Conservation (phyloP, 35 echinoderm and acorn worm genomes). For the Eucidaris tribuloides region DNA sequence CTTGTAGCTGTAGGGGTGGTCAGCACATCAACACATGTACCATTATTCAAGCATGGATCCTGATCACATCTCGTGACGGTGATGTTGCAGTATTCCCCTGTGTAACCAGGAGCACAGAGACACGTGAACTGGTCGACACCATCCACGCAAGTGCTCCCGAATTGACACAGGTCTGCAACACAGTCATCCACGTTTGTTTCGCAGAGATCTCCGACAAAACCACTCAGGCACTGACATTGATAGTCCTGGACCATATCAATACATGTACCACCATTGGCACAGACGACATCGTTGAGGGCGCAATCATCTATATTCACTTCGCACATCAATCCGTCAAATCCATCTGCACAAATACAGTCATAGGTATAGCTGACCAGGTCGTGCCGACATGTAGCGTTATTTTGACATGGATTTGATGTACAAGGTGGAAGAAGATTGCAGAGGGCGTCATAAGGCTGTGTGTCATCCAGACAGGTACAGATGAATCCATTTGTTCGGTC, state of each 20-base stretch:
- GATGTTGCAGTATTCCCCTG: constrained; percentile 28
- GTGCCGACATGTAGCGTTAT: constrained; percentile 63
- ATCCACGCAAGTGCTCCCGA: constrained; percentile 25
- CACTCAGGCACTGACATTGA: constrained; percentile 35
- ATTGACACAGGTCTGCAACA: constrained; percentile 20
- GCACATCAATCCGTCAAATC: constrained; percentile 54
- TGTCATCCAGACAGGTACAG: constrained; percentile 35
- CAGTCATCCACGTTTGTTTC: constrained; percentile 57
- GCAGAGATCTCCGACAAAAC: constrained; percentile 49
- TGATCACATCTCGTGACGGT: constrained; percentile 36
- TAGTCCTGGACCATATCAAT: constrained; percentile 50
- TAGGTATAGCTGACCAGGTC: constrained; percentile 29
- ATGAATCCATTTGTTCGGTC: constrained; percentile 13
- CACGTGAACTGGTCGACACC: constrained; percentile 32
- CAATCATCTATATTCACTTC: constrained; percentile 77
- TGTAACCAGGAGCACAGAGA: constrained; percentile 13
- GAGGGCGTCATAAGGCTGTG: neutral
- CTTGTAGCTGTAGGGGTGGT: constrained; percentile 6
- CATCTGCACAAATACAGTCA: constrained; percentile 47
- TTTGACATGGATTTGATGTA: constrained; percentile 41
- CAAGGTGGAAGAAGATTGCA: constrained; percentile 38
- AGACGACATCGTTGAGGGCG: neutral
- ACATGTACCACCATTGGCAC: constrained; percentile 60
- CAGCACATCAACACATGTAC: constrained; percentile 32
- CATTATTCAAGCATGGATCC: constrained; percentile 57